Conservation (phyloP, 2,888 invertebrate species). For the Mythimna impura region DNA sequence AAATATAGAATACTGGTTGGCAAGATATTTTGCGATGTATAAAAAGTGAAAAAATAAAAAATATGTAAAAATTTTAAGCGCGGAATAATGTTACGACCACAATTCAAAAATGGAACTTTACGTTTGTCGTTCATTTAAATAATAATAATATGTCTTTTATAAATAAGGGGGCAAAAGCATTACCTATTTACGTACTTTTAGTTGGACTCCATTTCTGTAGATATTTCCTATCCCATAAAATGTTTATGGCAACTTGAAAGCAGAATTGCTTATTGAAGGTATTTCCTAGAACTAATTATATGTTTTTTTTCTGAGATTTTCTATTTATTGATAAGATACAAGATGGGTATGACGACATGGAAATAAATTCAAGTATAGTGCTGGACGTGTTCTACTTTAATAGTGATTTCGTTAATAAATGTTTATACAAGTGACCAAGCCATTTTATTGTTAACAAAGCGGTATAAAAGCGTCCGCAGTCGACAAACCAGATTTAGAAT, state of each 20-base stretch:
- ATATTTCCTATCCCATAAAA: neutral
- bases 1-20: neutral
- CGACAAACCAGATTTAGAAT: too few species aligned
- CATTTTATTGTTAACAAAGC: too few species aligned
- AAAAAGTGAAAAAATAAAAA: neutral
- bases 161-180: neutral
- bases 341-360: neutral
- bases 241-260: neutral
- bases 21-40: neutral
- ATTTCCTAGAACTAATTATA: neutral
- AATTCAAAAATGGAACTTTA: neutral
- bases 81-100: neutral
- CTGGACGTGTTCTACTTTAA: too few species aligned
- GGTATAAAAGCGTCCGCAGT: too few species aligned
- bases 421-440: too few species aligned
- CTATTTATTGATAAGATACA: neutral
- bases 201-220: neutral
- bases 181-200: too few species aligned
- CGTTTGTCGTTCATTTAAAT: neutral
- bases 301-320: neutral
- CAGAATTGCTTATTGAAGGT: neutral
- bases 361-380: neutral
- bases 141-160: neutral
- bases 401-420: too few species aligned
- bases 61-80: neutral